A percentile compares a stretch with the other conserved stretches of the same genome.
These are phyloP conservation scores for mouse (Mus musculus) DNA, from an alignment of 2,113 vertebrate genomes.

Conservation along the genomic window DNA sequence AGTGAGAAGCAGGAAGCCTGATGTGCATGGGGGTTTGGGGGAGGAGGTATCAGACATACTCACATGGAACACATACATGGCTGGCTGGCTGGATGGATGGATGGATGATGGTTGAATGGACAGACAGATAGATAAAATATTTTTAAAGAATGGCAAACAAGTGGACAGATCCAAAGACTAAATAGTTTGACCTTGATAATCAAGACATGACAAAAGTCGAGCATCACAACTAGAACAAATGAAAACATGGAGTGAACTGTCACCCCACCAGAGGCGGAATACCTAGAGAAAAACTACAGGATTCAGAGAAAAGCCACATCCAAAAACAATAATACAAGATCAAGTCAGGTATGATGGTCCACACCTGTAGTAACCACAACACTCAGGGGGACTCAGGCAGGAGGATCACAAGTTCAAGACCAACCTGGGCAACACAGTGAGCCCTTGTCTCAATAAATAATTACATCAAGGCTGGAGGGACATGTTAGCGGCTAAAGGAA, in stretches of 20 bases:
- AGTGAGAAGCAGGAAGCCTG: background rate
- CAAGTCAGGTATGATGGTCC: background rate
- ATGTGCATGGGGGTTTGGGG: background rate
- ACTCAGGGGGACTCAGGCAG: background rate
- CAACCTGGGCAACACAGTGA: background rate
- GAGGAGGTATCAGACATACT: background rate
- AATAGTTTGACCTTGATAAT: background rate
- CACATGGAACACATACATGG: background rate
- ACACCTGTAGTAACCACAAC: background rate
- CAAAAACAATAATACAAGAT: background rate
- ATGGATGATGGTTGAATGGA: background rate
- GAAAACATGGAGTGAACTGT: background rate
- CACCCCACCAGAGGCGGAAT: background rate
- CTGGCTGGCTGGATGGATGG: background rate
- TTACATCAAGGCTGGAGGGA: background rate
- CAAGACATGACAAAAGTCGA: background rate
- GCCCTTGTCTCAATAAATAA: background rate
- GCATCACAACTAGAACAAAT: background rate
- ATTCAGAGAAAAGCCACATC: conserved; percentile 1
- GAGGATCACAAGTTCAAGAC: background rate
- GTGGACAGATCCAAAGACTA: background rate
- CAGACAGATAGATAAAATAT: background rate
- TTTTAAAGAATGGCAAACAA: background rate
- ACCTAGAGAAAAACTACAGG: background rate
- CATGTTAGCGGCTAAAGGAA: background rate